Percentiles rank a stretch among this genome's conserved stretches.
phyloP scores from a whole-genome alignment of 2,888 invertebrate genomes.

The Leptopilina drosophilae region DNA sequence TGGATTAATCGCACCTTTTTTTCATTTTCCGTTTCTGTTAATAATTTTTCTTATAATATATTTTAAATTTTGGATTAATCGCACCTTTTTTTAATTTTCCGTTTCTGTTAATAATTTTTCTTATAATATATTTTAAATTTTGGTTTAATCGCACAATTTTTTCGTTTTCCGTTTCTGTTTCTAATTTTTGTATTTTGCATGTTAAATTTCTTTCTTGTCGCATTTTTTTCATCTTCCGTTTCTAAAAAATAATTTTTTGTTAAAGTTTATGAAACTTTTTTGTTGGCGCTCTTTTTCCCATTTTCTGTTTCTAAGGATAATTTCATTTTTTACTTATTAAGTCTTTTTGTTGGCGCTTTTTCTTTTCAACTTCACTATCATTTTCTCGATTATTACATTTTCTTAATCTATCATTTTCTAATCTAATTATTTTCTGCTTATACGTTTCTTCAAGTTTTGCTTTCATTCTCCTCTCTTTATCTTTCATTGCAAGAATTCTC shows the following conservation, averaged over 20 bases:
- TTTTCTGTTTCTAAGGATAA: neutral
- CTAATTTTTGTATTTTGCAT: neutral
- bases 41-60: no score
- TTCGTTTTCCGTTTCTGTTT: neutral
- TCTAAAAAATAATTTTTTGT: neutral
- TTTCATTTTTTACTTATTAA: neutral
- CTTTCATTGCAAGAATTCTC: neutral
- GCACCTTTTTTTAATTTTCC: neutral
- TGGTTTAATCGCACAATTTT: neutral
- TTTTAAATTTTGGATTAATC: neutral
- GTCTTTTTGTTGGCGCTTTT: neutral
- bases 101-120: neutral
- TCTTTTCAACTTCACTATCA: neutral
- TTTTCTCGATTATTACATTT: neutral
- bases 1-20: neutral
- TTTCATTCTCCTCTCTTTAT: neutral
- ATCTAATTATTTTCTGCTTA: neutral
- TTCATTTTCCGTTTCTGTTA: neutral
- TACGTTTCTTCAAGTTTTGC: neutral
- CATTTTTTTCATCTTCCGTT: conserved; percentile 11
- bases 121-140: no score
- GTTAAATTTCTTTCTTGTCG: neutral
- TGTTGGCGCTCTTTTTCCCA: conserved; percentile 5
- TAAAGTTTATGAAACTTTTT: neutral
- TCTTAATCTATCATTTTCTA: neutral